Evolutionary conservation across 1,140 invertebrate species (phyloP), one percentile per base, ranked within the genome.

Genomic region (Zaprionus inermis): DNA sequence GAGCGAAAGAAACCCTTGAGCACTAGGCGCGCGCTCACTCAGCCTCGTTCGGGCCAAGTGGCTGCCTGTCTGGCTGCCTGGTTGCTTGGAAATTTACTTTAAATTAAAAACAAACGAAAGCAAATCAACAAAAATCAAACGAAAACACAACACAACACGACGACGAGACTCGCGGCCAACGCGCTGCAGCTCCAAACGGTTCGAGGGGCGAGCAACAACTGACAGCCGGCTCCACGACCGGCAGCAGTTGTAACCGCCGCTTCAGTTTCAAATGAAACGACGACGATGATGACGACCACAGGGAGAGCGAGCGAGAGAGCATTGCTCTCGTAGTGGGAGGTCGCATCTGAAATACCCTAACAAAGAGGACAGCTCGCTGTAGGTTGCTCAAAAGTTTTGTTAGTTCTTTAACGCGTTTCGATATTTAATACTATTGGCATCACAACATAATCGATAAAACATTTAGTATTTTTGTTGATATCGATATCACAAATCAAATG

Each of bases 51-150:
- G 28, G 16, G 64, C 65, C 58, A 74, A 74, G 72, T 74, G 72
- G 30, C 57, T 18, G 71, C 41, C n/a, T 44, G 38, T 7, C 38
- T 44, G 38, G n/a, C n/a, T 32, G 30, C 4, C 9, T 44, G 38
- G n/a, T 44, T 69, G 71, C 71, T 73, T 73, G 51, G 57, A 69
- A 73, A 78, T 76, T 81, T 81, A 81, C 77, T 81, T 68, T 79
- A 88, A 86, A 88, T 88, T 83, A 88, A 88, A 88, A 88, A 88
- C 83, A 88, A 88, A 88, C 84, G 79, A 88, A 86, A 86, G 82
- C 88, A 86, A 88, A 86, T 79, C 82, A 86, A 88, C 83, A 85
- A 88, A 86, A 88, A 88, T 63, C 66, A 83, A 86, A 88, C 81
- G 73, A 79, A 82, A 84, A 74, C 78, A 68, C 77, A 68, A 58